Base-by-base conservation (phyloP, 2,113 vertebrate genomes). In the Garra rufa region DNA sequence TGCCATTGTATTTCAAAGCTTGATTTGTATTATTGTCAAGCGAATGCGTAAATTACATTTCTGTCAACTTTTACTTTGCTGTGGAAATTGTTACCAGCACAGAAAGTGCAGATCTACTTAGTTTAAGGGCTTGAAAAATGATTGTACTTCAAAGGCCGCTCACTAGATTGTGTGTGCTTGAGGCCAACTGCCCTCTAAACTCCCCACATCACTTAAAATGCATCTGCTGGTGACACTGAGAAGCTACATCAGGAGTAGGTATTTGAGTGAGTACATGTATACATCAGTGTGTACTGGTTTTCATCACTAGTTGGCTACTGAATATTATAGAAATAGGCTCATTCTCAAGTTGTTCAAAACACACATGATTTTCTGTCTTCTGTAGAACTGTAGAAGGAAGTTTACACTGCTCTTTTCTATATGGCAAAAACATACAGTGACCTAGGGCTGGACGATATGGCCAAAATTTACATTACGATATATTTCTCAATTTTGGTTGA, bases 151-250 rank as follows among this genome's bases (percentile, higher is more conserved):
- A 81, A 11, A 67, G 6, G 11, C 43, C 41, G n/a, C 13, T 76
- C 17, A 9, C 17, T 38, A 69, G 41, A 57, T 28, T 81, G n/a
- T 85, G 67, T 69, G 10, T 81, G 61, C 24, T 19, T 83, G 73
- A 69, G n/a, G 55, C 28, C 55, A 26, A 61, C 14, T 44, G 61
- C 48, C 17, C 4, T 78, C 44, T 61, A 76, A 67, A 48, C 77
- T 50, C 52, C 30, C 65, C 46, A 30, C 30, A 30, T 63, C 41
- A 52, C 67, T 81, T 1, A 55, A 70, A 75, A 57, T 70, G 67
- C 87, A 84, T 84, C 71, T 88, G 87, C 65, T 65, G 34, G 63
- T 88, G 87, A 88, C 85, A 86, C 63, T 41, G 78, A 88, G 78
- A 76, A 84, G 48, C 46, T 48, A 48, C n/a, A 7, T 79, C 43